phyloP scores from a whole-genome alignment of 2,113 vertebrate genomes.

The Pseudorhombus dupliciocellatus region DNA sequence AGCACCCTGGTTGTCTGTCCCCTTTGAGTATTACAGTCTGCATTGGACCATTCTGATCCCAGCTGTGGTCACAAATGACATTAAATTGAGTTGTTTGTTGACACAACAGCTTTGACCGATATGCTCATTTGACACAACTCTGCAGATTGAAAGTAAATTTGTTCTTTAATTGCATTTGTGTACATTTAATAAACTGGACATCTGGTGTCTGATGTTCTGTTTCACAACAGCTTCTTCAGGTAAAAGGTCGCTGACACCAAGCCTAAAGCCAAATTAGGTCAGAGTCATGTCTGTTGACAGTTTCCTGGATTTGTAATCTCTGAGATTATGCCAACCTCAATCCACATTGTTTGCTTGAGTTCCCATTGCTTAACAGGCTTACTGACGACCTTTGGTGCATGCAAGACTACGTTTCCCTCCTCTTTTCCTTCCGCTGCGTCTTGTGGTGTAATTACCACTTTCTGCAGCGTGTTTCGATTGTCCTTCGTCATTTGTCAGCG shows the following conservation, averaged over 20 bases:
- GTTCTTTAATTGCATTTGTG: no score
- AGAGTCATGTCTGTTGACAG: slow-evolving; percentile 37
- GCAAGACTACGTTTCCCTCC: not conserved
- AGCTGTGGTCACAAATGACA: not conserved
- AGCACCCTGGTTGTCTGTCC: not conserved
- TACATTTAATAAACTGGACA: no score
- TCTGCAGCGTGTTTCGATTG: not conserved
- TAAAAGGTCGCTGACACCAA: not conserved
- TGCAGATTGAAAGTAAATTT: not conserved
- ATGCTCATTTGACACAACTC: not conserved
- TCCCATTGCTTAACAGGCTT: slow-evolving; percentile 36
- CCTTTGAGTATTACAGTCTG: not conserved
- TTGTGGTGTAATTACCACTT: not conserved
- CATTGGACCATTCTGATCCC: not conserved
- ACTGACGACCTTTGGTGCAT: slow-evolving; percentile 20
- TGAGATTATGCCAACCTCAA: slow-evolving; percentile 48
- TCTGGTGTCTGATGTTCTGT: no score
- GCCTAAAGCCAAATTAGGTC: slow-evolving; percentile 34
- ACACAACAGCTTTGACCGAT: no score
- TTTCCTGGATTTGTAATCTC: slow-evolving; percentile 57
- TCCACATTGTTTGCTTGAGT: slow-evolving; percentile 33
- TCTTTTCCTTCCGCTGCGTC: not conserved
- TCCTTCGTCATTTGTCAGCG: not conserved
- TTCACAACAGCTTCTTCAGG: not conserved
- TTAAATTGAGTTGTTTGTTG: no score